These are phyloP conservation scores for Muschampia plurimacula DNA, from an alignment of 2,888 invertebrate genomes.

Conservation along the genomic window DNA sequence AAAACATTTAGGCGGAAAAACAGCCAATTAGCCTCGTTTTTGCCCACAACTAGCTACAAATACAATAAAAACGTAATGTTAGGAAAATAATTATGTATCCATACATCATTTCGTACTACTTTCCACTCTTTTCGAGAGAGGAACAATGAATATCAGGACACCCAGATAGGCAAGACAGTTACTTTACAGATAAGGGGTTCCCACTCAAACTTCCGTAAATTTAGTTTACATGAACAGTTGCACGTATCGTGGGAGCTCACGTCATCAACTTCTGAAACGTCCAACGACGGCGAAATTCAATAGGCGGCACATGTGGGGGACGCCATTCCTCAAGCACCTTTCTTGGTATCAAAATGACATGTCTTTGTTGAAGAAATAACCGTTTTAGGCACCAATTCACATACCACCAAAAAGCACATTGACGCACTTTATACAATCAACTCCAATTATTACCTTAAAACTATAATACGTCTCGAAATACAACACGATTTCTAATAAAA, in stretches of 20 bases:
- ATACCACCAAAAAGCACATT: constrained; percentile 66
- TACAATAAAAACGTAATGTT: constrained; percentile 26
- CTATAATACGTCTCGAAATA: constrained; percentile 66
- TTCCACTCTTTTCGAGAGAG: constrained; percentile 62
- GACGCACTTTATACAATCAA: constrained; percentile 61
- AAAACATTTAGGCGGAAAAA: constrained; percentile 70
- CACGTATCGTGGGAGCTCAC: constrained; percentile 67
- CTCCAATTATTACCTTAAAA: constrained; percentile 73
- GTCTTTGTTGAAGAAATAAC: constrained; percentile 79
- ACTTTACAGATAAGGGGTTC: constrained; percentile 56
- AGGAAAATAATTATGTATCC: constrained; percentile 30
- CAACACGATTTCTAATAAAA: constrained; percentile 77
- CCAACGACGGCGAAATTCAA: constrained; percentile 70
- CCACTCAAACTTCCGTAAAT: constrained; percentile 57
- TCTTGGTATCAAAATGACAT: constrained; percentile 88
- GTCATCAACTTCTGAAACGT: constrained; percentile 72
- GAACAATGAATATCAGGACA: constrained; percentile 73
- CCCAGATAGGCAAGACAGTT: constrained; percentile 65
- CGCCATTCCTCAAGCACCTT: constrained; percentile 90
- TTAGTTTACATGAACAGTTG: constrained; percentile 59
- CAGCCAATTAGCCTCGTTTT: constrained; percentile 49
- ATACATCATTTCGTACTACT: constrained; percentile 56
- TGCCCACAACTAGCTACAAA: constrained; percentile 45
- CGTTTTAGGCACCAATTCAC: constrained; percentile 71
- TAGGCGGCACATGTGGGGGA: constrained; percentile 89